Conservation (phyloP, 2,113 vertebrate species). For the Cephalopholis sonnerati region DNA sequence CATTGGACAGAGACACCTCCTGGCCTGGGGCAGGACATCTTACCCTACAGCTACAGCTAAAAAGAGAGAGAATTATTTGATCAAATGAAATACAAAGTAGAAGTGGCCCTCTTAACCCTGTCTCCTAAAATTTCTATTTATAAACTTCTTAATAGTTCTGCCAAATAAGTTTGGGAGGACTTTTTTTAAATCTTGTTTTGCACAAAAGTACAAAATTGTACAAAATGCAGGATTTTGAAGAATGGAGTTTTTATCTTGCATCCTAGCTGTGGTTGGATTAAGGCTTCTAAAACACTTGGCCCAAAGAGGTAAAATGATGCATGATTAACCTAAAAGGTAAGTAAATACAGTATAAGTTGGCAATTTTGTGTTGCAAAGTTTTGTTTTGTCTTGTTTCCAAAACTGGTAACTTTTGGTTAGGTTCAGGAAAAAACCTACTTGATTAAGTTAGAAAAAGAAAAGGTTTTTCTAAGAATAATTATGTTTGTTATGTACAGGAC, state of each 20-base stretch:
- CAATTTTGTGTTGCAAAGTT: neutral
- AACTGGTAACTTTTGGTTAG: neutral
- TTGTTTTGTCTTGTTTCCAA: neutral
- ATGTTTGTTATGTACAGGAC: too few relatives aligned
- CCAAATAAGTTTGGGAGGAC: neutral
- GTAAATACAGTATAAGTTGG: neutral
- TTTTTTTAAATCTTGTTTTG: neutral
- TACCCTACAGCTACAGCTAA: neutral
- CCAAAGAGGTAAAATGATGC: too few relatives aligned
- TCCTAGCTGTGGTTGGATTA: neutral
- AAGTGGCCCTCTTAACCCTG: neutral
- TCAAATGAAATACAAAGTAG: neutral
- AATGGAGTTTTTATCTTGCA: neutral
- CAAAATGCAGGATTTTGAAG: neutral
- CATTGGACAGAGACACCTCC: neutral
- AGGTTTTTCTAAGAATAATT: too few relatives aligned
- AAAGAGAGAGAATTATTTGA: neutral
- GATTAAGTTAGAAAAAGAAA: too few relatives aligned
- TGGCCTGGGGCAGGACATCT: neutral
- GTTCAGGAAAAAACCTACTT: too few relatives aligned
- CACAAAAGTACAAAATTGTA: neutral
- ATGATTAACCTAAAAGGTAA: neutral
- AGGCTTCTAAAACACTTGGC: neutral
- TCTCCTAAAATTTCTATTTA: neutral
- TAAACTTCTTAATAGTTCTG: neutral